Conservation (phyloP, 1,140 invertebrate species). For the Magallana angulata region DNA sequence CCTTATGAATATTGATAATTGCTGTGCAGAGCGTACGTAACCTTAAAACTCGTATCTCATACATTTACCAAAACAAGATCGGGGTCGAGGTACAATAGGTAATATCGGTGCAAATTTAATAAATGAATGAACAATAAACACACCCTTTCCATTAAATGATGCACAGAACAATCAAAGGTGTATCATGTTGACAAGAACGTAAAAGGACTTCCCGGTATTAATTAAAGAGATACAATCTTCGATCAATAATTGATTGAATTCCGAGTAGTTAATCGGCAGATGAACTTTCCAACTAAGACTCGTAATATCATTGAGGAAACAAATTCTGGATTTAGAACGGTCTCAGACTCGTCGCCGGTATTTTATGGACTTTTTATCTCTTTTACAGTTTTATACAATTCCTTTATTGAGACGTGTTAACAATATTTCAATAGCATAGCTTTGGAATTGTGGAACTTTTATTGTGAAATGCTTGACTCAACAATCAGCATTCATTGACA, state of each 20-base stretch:
- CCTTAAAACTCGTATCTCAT: neutral
- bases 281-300: neutral
- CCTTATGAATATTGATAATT: no score
- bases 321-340: neutral
- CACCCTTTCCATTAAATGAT: neutral
- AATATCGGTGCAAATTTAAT: neutral
- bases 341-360: neutral
- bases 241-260: neutral
- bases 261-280: neutral
- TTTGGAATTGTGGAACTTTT: neutral
- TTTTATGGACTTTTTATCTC: neutral
- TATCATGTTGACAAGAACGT: neutral
- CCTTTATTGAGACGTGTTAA: neutral
- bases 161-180: neutral
- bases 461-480: neutral
- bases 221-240: conserved; percentile 4
- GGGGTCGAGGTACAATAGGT: neutral
- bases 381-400: neutral
- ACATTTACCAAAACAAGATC: neutral
- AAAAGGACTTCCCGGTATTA: neutral
- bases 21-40: no score
- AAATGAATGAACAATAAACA: neutral
- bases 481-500: neutral
- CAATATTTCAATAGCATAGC: neutral
- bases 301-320: neutral